Evolutionary conservation across 2,888 invertebrate species (phyloP).

Genomic region (Deladenus siricidicola): DNA sequence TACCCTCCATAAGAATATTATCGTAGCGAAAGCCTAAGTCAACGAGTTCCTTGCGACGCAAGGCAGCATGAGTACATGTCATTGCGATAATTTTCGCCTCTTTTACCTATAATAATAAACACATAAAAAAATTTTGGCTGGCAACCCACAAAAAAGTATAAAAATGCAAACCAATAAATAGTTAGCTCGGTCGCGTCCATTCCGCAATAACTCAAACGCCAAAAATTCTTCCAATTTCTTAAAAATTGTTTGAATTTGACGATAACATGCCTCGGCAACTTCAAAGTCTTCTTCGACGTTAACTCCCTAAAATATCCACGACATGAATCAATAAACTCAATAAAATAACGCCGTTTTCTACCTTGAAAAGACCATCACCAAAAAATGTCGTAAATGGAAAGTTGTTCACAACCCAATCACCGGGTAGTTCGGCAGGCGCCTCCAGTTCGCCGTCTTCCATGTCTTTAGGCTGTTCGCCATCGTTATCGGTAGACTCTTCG

Average conservation of each 20-base stretch:
- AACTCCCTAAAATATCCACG: constrained; percentile 15
- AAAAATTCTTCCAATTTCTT: constrained; percentile 93
- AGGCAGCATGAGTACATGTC: constrained; percentile 98
- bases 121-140: not conserved
- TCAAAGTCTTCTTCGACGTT: constrained; percentile 34
- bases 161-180: constrained; percentile 73
- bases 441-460: not conserved
- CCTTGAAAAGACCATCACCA: constrained; percentile 79
- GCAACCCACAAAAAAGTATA: not conserved
- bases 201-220: constrained; percentile 88
- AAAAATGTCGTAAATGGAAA: constrained; percentile 94
- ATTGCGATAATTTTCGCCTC: constrained; percentile 99
- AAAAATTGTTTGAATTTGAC: constrained; percentile 88
- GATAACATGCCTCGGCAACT: constrained; percentile 77
- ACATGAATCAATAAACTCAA: not conserved
- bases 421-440: constrained; percentile 5
- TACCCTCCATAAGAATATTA: constrained; percentile 59
- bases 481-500: not conserved
- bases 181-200: constrained; percentile 87
- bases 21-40: constrained; percentile 76
- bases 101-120: constrained; percentile 43
- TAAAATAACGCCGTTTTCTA: constrained; percentile 17
- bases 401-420: constrained; percentile 63
- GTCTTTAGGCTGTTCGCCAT: not conserved
- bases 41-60: constrained; percentile 89